Base-by-base conservation (phyloP, 2,888 invertebrate species). In the Chironomus riparius region DNA sequence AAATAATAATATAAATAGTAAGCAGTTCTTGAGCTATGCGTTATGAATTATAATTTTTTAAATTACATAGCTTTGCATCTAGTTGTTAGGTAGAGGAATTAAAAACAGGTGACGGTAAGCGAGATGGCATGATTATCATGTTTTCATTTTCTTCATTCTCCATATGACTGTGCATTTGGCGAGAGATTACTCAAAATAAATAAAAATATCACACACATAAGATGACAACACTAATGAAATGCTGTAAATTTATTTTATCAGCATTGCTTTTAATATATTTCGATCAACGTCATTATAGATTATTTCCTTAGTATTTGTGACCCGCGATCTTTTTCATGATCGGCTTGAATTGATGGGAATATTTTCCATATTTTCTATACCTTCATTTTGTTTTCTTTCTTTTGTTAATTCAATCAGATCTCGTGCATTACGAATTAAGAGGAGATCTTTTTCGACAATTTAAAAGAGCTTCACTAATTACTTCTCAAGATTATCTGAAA, bases 91-190 rank as follows among this genome's bases (percentile, higher is more conserved):
- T 38, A 38, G 7, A 24, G 15, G 13, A 24, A 28, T 24, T 38
- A 28, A 62, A 72, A 72, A 62, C 72, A 72, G 72, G 72, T 72
- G 72, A 72, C n/a, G 72, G 72, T 18, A 38, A 72, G 62, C 72
- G 62, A 61, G 72, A 38, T 68, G 56, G 21, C 65, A 22, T 24
- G 21, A 15, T 65, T 65, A 13, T 65, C 15, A 3, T 21, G 13
- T 24, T 24, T 21, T 24, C 22, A 65, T 65, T 21, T 24, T 65
- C 21, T 21, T 24, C 22, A 65, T 65, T 21, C 65, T 65, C 21
- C 65, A 65, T 24, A 24, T 22, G 65, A 21, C n/a, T 24, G 22
- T 65, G 65, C 21, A 24, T 6, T 21, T 24, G 10, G 65, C 65
- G 65, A 65, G 65, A 65, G 22, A 22, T 65, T 65, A 21, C 21